Conservation (phyloP, 2,888 invertebrate species). For the Neuroscelio doddi region DNA sequence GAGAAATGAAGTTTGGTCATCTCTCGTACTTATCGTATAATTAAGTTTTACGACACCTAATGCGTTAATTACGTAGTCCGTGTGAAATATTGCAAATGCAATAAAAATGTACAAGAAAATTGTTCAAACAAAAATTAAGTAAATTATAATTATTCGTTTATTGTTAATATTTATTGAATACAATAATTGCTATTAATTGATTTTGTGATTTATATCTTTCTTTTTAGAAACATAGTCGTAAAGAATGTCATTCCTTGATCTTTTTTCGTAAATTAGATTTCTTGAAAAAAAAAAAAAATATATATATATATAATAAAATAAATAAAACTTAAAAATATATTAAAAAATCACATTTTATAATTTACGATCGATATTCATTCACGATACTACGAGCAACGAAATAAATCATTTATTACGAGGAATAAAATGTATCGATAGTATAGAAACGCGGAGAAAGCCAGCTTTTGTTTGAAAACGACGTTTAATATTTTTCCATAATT, state of each 20-base stretch:
- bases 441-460: constrained; percentile 37
- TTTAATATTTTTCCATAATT: constrained; percentile 40
- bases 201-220: no score
- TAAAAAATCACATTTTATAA: constrained; percentile 27
- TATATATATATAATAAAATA: no score
- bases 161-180: no score
- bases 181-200: no score
- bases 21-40: constrained; percentile 41
- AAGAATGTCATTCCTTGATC: no score
- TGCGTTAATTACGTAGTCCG: constrained; percentile 32
- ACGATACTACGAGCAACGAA: constrained; percentile 30
- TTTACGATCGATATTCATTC: constrained; percentile 34
- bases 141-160: no score
- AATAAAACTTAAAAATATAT: no score
- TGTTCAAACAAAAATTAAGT: no score
- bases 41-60: constrained; percentile 45
- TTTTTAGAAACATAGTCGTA: no score
- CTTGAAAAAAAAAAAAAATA: no score
- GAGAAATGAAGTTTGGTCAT: constrained; percentile 40
- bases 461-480: constrained; percentile 42
- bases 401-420: constrained; percentile 37
- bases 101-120: constrained; percentile 14
- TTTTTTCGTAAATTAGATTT: no score
- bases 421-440: constrained; percentile 43
- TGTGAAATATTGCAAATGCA: constrained; percentile 33